Percentiles rank a stretch among this genome's conserved stretches.
These are phyloP conservation scores for Xerus inauris DNA, from an alignment of 2,113 vertebrate genomes.

Conservation along the genomic window DNA sequence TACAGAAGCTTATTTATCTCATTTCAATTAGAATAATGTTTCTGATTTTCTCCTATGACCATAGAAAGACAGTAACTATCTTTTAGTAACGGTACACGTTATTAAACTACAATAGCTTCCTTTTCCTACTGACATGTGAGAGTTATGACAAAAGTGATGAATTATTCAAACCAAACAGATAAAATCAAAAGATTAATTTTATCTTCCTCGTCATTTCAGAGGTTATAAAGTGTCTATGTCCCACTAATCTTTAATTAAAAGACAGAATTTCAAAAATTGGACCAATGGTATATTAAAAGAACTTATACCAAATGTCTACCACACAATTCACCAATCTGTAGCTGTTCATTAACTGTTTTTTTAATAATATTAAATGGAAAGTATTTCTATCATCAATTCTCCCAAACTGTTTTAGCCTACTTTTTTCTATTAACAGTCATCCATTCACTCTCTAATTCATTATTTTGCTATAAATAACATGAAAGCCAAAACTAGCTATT, in stretches of 20 bases:
- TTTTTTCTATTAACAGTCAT: not conserved
- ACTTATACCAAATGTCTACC: not conserved
- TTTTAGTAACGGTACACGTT: not conserved
- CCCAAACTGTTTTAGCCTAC: not conserved
- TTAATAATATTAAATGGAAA: not conserved
- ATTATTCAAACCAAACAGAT: not conserved
- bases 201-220: not conserved
- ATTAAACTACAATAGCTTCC: not conserved
- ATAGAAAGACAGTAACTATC: not conserved
- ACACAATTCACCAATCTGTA: not conserved
- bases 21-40: not conserved
- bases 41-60: not conserved
- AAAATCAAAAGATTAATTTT: not conserved
- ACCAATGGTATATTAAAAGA: not conserved
- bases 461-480: not conserved
- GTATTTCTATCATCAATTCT: not conserved
- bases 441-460: not conserved
- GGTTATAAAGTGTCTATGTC: not conserved
- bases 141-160: not conserved
- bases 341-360: not conserved
- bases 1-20: not conserved
- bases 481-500: not conserved
- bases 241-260: not conserved
- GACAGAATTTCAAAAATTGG: not conserved
- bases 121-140: not conserved